These are phyloP conservation scores for Monochamus alternatus DNA, from an alignment of 2,888 invertebrate species.

Conservation along the genomic window DNA sequence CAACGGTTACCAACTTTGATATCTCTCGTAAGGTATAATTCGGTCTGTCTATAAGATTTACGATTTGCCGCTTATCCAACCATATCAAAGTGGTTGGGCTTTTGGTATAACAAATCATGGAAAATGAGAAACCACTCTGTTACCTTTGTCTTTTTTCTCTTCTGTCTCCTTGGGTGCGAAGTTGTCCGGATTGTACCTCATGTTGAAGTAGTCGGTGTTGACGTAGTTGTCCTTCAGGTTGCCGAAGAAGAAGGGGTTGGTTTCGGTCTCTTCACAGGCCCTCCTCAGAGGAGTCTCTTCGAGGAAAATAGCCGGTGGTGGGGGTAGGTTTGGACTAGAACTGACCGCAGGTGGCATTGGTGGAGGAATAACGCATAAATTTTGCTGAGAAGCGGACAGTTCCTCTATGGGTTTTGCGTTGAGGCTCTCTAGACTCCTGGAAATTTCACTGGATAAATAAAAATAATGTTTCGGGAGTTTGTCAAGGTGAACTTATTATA, in stretches of 20 bases:
- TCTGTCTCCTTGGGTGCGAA: conserved; percentile 47
- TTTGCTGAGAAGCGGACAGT: conserved; percentile 58
- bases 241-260: conserved; percentile 66
- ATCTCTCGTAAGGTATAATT: no score
- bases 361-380: conserved; percentile 56
- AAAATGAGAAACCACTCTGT: neutral
- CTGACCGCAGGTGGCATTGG: neutral
- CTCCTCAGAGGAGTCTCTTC: conserved; percentile 32
- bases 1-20: no score
- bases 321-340: conserved; percentile 24
- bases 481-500: neutral
- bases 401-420: conserved; percentile 60
- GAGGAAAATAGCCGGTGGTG: conserved; percentile 39
- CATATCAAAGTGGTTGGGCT: no score
- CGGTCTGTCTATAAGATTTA: no score
- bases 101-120: neutral
- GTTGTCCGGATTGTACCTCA: conserved; percentile 64
- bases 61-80: no score
- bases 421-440: conserved; percentile 65
- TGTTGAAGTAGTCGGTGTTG: conserved; percentile 62
- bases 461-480: conserved; percentile 1
- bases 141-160: conserved; percentile 56
- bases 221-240: conserved; percentile 61
- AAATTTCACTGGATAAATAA: conserved; percentile 39
- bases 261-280: conserved; percentile 44